These are phyloP conservation scores for Luscinia megarhynchos DNA, from an alignment of 2,797 vertebrate genomes.

Conservation along the genomic window DNA sequence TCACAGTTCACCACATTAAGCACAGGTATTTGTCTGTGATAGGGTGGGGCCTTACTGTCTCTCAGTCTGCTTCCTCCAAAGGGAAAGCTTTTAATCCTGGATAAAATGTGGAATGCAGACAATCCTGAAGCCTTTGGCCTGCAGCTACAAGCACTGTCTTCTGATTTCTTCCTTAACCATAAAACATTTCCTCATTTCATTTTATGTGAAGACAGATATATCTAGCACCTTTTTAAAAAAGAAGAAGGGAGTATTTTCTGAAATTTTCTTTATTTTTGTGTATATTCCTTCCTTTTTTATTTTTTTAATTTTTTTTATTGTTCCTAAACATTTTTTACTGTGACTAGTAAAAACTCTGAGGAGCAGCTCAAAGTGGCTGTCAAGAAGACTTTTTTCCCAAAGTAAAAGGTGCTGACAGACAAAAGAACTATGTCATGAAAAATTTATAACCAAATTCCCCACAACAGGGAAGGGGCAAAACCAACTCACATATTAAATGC, in stretches of 20 bases:
- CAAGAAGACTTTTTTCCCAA: slow-evolving; percentile 40
- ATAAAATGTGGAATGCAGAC: neutral
- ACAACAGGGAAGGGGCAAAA: slow-evolving; percentile 52
- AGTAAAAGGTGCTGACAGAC: slow-evolving; percentile 66
- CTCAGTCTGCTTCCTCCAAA: neutral
- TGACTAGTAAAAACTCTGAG: slow-evolving; percentile 35
- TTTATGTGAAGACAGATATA: neutral
- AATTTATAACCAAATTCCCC: slow-evolving; percentile 67
- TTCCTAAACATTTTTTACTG: slow-evolving; percentile 2
- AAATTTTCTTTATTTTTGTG: neutral
- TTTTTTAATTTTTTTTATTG: neutral
- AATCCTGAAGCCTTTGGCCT: neutral
- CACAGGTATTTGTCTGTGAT: neutral
- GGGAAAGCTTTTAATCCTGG: neutral
- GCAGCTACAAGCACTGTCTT: neutral
- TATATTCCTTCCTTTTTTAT: neutral
- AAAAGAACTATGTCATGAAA: slow-evolving; percentile 69
- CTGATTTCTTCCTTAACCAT: neutral
- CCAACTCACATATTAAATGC: slow-evolving; percentile 38
- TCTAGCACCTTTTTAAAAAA: neutral
- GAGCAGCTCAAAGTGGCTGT: slow-evolving; percentile 60
- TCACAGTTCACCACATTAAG: neutral
- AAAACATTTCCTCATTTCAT: neutral
- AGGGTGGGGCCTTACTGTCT: neutral
- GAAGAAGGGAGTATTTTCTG: neutral